Evolutionary conservation across 2,797 vertebrate genomes (phyloP).

Genomic region (Calcarius lapponicus): DNA sequence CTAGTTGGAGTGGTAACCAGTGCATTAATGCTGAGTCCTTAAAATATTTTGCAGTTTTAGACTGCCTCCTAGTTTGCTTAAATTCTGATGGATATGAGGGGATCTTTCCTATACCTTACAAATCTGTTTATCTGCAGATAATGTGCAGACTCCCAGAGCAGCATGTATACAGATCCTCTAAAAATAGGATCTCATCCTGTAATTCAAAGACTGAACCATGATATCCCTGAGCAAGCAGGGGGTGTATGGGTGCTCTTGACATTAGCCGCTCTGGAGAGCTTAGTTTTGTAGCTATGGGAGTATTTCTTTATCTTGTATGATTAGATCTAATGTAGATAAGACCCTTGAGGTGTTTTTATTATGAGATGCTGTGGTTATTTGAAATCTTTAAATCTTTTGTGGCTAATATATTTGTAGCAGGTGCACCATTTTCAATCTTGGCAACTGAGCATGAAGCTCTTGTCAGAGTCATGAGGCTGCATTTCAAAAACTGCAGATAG

Average conservation of each 20-base stretch:
- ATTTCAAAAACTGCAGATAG: slow-evolving; percentile 13
- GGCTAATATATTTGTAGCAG: neutral
- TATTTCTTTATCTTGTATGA: neutral
- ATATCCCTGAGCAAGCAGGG: neutral
- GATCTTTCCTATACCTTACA: neutral
- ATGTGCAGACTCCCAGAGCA: neutral
- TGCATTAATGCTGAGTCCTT: neutral
- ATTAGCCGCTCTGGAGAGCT: neutral
- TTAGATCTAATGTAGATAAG: neutral
- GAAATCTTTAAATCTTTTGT: neutral
- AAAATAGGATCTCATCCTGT: neutral
- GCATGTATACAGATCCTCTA: neutral
- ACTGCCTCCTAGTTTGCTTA: neutral
- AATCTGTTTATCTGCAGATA: neutral
- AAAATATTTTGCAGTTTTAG: neutral
- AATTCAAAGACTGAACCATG: neutral
- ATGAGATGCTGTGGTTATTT: neutral
- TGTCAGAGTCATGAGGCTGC: neutral
- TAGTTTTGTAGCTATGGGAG: neutral
- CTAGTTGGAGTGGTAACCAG: neutral
- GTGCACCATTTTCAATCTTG: neutral
- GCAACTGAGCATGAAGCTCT: neutral
- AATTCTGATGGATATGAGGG: neutral
- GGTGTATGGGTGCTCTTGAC: neutral
- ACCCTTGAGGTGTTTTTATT: neutral